Evolutionary conservation across 1,140 invertebrate species (phyloP).

Genomic region (Scaptomyza graminum): DNA sequence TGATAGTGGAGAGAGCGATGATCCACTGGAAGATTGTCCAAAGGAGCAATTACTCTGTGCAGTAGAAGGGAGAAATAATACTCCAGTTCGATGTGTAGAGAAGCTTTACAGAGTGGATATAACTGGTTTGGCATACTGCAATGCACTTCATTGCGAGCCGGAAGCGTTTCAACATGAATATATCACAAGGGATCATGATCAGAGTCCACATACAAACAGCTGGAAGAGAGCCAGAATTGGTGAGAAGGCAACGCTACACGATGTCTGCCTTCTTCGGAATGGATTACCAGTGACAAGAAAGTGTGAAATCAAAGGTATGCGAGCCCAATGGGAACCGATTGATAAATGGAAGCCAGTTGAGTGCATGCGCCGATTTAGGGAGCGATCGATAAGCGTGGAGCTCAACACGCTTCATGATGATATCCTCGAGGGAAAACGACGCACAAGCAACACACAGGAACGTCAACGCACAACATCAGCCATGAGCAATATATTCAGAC

Average conservation of each 20-base stretch:
- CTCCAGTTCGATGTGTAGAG: background rate
- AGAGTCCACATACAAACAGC: constrained; percentile 58
- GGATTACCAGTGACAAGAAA: constrained; percentile 68
- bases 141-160: constrained; percentile 49
- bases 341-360: constrained; percentile 41
- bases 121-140: constrained; percentile 35
- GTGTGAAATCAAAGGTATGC: constrained; percentile 24
- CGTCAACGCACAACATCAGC: constrained; percentile 39
- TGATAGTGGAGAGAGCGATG: constrained; percentile 1
- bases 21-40: constrained; percentile 18
- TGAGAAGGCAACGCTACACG: constrained; percentile 52
- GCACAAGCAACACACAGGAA: constrained; percentile 37
- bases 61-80: background rate
- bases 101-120: too few relatives aligned
- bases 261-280: constrained; percentile 60
- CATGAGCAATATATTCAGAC: constrained; percentile 53
- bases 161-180: constrained; percentile 63
- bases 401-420: constrained; percentile 66
- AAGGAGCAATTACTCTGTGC: constrained; percentile 24
- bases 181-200: constrained; percentile 53
- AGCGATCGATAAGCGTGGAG: constrained; percentile 57
- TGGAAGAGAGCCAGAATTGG: constrained; percentile 65
- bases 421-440: constrained; percentile 49
- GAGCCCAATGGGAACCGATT: constrained; percentile 59
- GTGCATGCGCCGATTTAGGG: constrained; percentile 52